Base-by-base conservation (phyloP, 2,888 invertebrate species). In the Philopedon plagiatum region DNA sequence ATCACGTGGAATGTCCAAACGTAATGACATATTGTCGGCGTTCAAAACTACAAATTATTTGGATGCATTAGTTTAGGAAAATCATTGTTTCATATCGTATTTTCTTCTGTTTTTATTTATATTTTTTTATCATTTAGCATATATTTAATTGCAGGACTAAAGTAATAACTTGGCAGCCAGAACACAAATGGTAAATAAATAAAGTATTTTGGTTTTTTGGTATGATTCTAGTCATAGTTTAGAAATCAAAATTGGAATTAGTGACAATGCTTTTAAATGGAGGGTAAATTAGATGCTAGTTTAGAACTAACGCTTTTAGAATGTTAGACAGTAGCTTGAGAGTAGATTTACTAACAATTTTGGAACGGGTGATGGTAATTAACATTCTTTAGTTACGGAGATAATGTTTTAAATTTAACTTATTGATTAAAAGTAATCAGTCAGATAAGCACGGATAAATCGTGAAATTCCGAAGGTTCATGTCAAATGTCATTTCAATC, bases 111-210 rank as follows among this genome's bases (percentile, higher is more conserved):
- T n/a, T 58, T 57, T 32, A 61, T 61, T 75, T 39, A 39, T 39
- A 15, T 15, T 0, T 46, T 21, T 46, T 46, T 21, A 46, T 29
- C 44, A 34, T 13, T 62, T 44, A 18, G 32, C 49, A 19, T 37
- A 63, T 49, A n/a, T 77, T 74, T 68, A 70, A 89, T 93, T 93
- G 87, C 93, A 94, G 93, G 92, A 93, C 93, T 89, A 93, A 93
- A 90, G 91, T 92, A 87, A 92, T 93, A 90, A 92, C 92, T 87
- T 91, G 93, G 89, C 93, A 92, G 90, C 91, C 90, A 90, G 93
- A 93, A 89, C 91, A 92, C 84, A 91, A 92, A 92, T 93, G 93
- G 93, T 94, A 93, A 93, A 60, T 74, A 71, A 73, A 60, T 74
- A 67, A 73, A 54, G 8, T 21, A 32, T 37, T 49, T 62, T 62